Base-by-base conservation (phyloP, 1,140 invertebrate genomes). In the Drosophila asahinai region DNA sequence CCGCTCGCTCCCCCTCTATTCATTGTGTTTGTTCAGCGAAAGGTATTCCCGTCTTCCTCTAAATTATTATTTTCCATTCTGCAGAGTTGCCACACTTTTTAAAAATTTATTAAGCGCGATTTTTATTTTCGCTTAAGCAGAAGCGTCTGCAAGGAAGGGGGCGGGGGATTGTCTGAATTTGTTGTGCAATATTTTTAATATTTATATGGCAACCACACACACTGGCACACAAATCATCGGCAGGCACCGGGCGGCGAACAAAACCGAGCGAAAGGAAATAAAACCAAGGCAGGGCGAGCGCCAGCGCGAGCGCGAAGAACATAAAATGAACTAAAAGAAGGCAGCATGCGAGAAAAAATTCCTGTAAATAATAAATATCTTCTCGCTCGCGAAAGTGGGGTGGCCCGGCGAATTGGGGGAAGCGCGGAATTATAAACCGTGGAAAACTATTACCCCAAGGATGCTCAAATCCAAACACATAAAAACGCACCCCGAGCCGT, bases 391-490 rank as follows among this genome's bases (percentile, higher is more conserved):
- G 61, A 54, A 27, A 38, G 27, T 42, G 51, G 47, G 66, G 42
- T 55, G 57, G 22, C 52, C 14, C 19, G 6, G 25, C 17, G 55
- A 45, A 33, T 65, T 72, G 78, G 70, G 77, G 83, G 74, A 84
- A 81, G 75, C 78, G 70, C 84, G 81, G 84, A 89, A 90, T 89
- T 89, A 89, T 89, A 89, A 89, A 90, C 86, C 86, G 86, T 89
- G 84, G 84, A 90, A 89, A 89, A 89, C 84, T 89, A 89, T 89
- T 89, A 89, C 81, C 79, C 86, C 86, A 89, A 86, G 86, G 86
- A 90, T 89, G 75, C 86, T 90, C 84, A 89, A 90, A 89, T 89
- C 81, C 84, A 89, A 81, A 89, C 68, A 84, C 73, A 84, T 62
- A 86, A 54, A 61, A 58, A 49, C 64, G 68, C 45, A 62, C 57